Evolutionary conservation across 2,113 vertebrate species (phyloP), one percentile per base, ranked within the genome.

Genomic region (Capreolus pygargus): DNA sequence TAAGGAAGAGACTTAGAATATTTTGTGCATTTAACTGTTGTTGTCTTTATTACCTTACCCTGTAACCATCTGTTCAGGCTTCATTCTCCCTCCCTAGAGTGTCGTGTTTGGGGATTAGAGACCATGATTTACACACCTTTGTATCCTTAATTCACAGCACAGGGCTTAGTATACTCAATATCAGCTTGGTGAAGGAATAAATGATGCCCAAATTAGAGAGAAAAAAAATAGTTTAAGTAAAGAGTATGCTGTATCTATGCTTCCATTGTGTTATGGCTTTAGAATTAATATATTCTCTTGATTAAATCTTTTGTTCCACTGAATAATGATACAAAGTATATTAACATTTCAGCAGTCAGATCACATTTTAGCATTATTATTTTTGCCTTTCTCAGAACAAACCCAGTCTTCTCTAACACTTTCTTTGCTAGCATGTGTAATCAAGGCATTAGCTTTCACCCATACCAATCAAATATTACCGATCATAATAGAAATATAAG

Each of bases 381-480:
- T 93, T 98, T 95, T 86, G 67, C 39, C 16, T 93, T 89, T 96
- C 79, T 97, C 86, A 74, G 78, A 96, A 94, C 30, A 54, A 97
- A 61, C 52, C 15, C 30, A 91, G 45, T 16, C 47, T 94, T 97
- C 89, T 79, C 60, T 94, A 95, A 96, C 89, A 94, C 70, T 96
- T 95, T 58, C 30, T 89, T 94, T 95, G 50, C 60, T 55, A 45
- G 70, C 52, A 79, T 86, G 64, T 91, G 50, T 93, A 97, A 97
- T 96, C 82, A 95, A 93, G 88, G 85, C 47, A 84, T 82, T 86
- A 91, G 28, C 43, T 95, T 94, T 83, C 61, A 74, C 33, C 60
- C 60, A 50, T 76, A 95, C 30, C 33, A 86, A 94, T 90, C 43
- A 45, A 93, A 84, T 79, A 70, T 84, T 94, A 90, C 11, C 3